Evolutionary conservation across 2,797 vertebrate species (phyloP).

Genomic region (Ficedula albicollis): DNA sequence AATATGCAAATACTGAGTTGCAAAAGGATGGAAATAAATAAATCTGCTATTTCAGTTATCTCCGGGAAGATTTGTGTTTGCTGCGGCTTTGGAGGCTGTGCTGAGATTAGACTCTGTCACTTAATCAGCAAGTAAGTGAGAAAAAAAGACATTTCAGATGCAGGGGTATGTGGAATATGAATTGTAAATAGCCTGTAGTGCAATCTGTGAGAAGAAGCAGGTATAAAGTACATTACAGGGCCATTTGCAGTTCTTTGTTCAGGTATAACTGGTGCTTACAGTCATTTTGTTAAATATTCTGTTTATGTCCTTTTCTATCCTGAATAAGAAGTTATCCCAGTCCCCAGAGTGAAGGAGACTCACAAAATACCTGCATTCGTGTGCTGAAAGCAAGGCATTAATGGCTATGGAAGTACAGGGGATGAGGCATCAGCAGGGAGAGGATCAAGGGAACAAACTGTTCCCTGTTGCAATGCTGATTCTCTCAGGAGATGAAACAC

Average conservation of each 20-base stretch:
- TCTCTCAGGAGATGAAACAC: constrained; percentile 1
- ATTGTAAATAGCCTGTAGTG: constrained; percentile 50
- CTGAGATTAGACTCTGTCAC: constrained; percentile 34
- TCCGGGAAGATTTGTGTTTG: constrained; percentile 46
- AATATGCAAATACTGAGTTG: constrained; percentile 71
- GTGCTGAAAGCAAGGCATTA: constrained; percentile 21
- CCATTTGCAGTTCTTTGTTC: constrained; percentile 52
- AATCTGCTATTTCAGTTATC: constrained; percentile 50
- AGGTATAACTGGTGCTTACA: constrained; percentile 24
- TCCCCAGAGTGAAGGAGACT: constrained; percentile 22
- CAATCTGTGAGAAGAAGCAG: constrained; percentile 7
- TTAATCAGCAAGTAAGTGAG: constrained; percentile 56
- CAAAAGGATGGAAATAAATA: constrained; percentile 47
- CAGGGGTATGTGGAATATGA: constrained; percentile 29
- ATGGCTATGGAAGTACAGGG: not conserved
- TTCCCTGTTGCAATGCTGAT: constrained; percentile 21
- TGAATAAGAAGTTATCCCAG: constrained; percentile 11
- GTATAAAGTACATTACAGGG: constrained; percentile 39
- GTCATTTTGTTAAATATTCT: constrained; percentile 56
- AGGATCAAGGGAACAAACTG: constrained; percentile 36
- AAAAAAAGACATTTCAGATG: constrained; percentile 25
- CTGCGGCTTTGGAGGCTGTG: not conserved
- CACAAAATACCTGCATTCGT: constrained; percentile 14
- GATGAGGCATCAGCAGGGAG: not conserved
- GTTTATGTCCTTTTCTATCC: constrained; percentile 35